Evolutionary conservation across 30 jellyfish, hydroid and myxozoan species (phyloP).

Genomic region (Cassiopea andromeda): DNA sequence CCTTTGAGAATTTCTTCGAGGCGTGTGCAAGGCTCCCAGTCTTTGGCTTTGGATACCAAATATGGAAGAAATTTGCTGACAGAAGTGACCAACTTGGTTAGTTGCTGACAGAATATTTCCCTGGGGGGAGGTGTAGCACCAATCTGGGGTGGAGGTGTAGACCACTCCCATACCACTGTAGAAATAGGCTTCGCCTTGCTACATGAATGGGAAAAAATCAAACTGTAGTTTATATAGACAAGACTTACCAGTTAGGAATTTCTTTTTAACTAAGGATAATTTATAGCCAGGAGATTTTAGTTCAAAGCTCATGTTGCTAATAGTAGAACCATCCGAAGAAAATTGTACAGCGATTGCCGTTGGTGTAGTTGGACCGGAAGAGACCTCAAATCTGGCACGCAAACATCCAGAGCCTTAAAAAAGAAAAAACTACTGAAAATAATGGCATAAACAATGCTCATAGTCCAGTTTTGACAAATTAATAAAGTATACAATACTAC

Average conservation of each 20-base stretch:
- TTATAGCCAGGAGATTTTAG: slow-evolving; percentile 85
- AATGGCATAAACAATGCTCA: too few relatives aligned
- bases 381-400: slow-evolving; percentile 93
- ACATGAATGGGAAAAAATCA: not conserved
- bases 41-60: too few relatives aligned
- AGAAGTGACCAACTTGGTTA: too few relatives aligned
- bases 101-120: too few relatives aligned
- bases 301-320: slow-evolving; percentile 84
- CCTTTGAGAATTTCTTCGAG: too few relatives aligned
- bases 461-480: too few relatives aligned
- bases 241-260: slow-evolving; percentile 86
- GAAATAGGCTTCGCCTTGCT: not conserved
- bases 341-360: slow-evolving; percentile 92
- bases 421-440: not conserved
- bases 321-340: slow-evolving; percentile 90
- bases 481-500: too few relatives aligned
- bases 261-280: slow-evolving; percentile 87
- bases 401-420: slow-evolving; percentile 81
- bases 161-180: too few relatives aligned
- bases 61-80: too few relatives aligned
- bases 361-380: slow-evolving; percentile 93
- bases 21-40: too few relatives aligned
- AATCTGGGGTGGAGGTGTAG: too few relatives aligned
- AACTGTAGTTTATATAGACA: not conserved
- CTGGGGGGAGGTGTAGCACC: too few relatives aligned